These are phyloP conservation scores for Coranthus polyacanthus DNA, from an alignment of 2,797 vertebrate genomes.

Conservation along the genomic window DNA sequence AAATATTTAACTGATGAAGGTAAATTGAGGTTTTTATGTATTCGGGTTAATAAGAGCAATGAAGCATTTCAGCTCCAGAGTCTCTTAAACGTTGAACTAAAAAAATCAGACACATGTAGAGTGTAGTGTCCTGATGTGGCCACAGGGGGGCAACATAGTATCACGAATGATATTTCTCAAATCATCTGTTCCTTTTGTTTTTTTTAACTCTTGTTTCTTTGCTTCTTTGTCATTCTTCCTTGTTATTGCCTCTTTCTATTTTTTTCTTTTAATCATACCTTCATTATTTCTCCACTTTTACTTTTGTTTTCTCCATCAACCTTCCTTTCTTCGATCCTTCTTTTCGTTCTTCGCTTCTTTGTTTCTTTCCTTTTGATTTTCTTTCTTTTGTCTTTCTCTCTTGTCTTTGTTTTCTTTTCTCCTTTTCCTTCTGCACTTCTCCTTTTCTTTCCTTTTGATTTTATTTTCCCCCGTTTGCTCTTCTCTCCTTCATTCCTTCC, in stretches of 20 bases:
- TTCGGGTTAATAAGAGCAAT: not conserved
- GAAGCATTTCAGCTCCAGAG: not conserved
- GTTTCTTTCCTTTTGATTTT: no score
- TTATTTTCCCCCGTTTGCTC: not conserved
- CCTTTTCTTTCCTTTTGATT: not conserved
- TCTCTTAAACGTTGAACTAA: not conserved
- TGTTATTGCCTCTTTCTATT: not conserved
- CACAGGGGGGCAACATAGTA: conserved; percentile 69
- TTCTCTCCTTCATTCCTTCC: not conserved
- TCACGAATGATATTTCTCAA: not conserved
- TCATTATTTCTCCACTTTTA: not conserved
- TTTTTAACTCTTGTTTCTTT: not conserved
- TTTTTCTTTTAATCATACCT: no score
- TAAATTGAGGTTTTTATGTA: not conserved
- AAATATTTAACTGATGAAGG: no score
- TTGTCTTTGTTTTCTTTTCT: no score
- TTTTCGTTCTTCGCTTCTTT: no score
- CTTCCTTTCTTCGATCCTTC: no score
- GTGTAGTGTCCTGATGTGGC: not conserved
- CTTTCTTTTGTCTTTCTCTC: no score
- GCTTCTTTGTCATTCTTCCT: no score
- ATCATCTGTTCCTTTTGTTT: fast-evolving
- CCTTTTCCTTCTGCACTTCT: not conserved
- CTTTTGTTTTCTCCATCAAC: not conserved
- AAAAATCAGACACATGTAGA: not conserved